Base-by-base conservation (phyloP, 2,113 vertebrate genomes). In the Maccullochella peelii region DNA sequence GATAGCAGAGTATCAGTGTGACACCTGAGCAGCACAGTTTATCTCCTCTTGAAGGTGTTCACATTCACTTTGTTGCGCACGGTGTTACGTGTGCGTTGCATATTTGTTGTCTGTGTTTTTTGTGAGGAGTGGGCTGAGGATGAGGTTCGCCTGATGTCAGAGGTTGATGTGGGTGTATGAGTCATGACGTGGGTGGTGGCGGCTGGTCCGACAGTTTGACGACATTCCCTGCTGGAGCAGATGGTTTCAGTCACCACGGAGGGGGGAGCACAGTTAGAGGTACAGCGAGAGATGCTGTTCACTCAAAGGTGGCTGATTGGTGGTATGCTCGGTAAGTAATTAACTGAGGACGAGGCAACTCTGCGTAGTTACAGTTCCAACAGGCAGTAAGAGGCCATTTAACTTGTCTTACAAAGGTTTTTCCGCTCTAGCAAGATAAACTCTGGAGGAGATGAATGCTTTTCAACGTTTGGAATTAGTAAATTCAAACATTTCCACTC, bases 401-500 rank as follows among this genome's bases (percentile, higher is more conserved):
- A 66, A 67, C 36, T 70, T 73, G 27, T n/a, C 25, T 71, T 16
- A 2, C 25, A 16, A 58, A 68, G 20, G 36, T 5, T 70, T 68
- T 40, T 82, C 36, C 49, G 33, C 27, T 25, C 21, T n/a, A 38
- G 36, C n/a, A 50, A 63, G 14, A 65, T 68, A 8, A 20, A 33
- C 23, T 30, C n/a, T 57, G 20, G 27, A 76, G 25, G 16, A 80
- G 47, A 83, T 62, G 12, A 72, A 67, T 57, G 70, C 55, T 25
- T 84, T 68, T 47, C 30, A 73, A 16, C 65, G 61, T 66, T 84
- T 49, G 10, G 61, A 73, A 58, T 12, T 21, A 59, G 74, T 77
- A 18, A 63, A 85, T 89, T 75, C 62, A 68, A 89, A 86, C 42
- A 66, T 87, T 75, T 84, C 50, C 71, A 83, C 84, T 85, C 82